Conservation (phyloP, 2,113 vertebrate species). For the Elaphurus davidianus region DNA sequence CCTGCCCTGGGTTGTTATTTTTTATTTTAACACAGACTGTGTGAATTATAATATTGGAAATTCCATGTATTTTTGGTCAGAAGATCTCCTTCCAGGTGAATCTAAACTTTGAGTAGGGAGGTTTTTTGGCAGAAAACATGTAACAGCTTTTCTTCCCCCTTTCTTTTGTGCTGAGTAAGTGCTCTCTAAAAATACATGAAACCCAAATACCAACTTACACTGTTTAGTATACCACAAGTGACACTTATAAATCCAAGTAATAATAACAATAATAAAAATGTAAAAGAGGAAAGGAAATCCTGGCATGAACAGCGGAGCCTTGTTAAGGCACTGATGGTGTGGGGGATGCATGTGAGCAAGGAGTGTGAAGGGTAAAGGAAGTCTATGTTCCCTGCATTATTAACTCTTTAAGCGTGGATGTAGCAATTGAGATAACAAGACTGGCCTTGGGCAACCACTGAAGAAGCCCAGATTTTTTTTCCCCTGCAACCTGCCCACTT, state of each 20-base stretch:
- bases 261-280: background rate
- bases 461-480: background rate
- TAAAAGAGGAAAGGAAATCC: background rate
- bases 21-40: background rate
- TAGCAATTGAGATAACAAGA: background rate
- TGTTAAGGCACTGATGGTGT: background rate
- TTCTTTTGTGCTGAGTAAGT: background rate
- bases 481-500: background rate
- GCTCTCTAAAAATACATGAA: background rate
- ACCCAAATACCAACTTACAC: background rate
- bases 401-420: background rate
- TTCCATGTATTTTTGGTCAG: background rate
- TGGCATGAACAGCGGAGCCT: background rate
- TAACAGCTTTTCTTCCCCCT: background rate
- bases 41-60: background rate
- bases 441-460: background rate
- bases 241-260: background rate
- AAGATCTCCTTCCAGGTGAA: background rate
- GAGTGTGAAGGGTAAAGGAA: accelerated
- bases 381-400: background rate
- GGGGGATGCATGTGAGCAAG: too few relatives aligned
- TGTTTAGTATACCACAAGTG: background rate
- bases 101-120: background rate
- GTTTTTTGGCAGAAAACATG: background rate
- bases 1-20: background rate